Evolutionary conservation across 2,113 vertebrate species (phyloP), one percentile per base, ranked within the genome.

Genomic region (Oophaga pumilio): DNA sequence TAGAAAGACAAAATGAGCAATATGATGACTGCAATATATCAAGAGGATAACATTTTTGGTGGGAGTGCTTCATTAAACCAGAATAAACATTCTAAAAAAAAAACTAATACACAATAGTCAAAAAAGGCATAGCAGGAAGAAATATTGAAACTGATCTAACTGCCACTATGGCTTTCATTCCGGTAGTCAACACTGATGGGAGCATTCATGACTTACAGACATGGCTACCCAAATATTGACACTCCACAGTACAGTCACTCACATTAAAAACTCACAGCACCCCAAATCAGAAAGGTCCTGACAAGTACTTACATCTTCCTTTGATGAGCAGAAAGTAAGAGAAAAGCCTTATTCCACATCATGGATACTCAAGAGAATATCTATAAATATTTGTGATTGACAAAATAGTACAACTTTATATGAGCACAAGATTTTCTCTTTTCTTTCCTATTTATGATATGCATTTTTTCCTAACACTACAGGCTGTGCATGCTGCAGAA

Each of bases 301-400:
- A 66, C 71, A 24, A 57, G 43, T 88, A 88, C 87, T 88, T 84
- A 88, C 87, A 88, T 28, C 71, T 68, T 88, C 87, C 87, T 88
- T 77, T 84, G 87, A 68, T 66, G 73, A 26, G 86, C 86, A 43
- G 22, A 56, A 88, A 66, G 22, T 53, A 83, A 76, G 69, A 88
- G 57, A 76, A 64, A 74, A 14, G 52, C 26, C 77, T 87, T 81
- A 86, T 69, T 86, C 26, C 62, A 59, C 24, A n/a, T 53, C 49
- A 83, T 68, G 53, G 52, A 79, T 10, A 59, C 53, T 77, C 15
- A 53, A 50, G 15, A 49, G 20, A 52, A 76, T 22, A 4, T 17
- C 56, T 18, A 6, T 11, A 17, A 57, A n/a, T 24, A 60, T 22
- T 15, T 24, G n/a, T 9, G 49, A 13, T 22, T 24, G 76, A 78